A percentile compares a stretch with the other conserved stretches of the same genome.
These are phyloP conservation scores for Condylura cristata DNA, from an alignment of 2,113 vertebrate species.

Conservation along the genomic window DNA sequence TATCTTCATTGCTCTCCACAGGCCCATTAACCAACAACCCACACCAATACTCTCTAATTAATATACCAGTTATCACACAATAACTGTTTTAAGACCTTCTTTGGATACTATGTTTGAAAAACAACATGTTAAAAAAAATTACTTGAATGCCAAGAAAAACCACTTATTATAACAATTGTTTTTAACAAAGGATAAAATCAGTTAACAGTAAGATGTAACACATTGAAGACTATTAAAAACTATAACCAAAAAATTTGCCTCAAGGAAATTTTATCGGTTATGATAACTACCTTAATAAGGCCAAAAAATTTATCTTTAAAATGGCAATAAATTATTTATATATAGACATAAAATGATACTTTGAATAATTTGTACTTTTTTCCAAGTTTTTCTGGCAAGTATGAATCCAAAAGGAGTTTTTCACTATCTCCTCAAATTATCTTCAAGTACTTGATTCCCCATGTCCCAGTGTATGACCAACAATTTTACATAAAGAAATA, in stretches of 20 bases:
- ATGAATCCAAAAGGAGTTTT: not conserved
- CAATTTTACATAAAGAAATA: not conserved
- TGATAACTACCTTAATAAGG: not conserved
- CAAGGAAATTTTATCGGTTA: constrained; percentile 33
- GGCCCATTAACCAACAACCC: not conserved
- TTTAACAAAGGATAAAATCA: constrained; percentile 71
- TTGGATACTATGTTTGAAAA: not conserved
- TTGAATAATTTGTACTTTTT: not conserved
- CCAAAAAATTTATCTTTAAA: constrained; percentile 58
- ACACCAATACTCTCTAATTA: not conserved
- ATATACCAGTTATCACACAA: not conserved
- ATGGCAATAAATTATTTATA: constrained; percentile 26
- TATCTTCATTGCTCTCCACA: not conserved
- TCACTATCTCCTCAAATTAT: constrained; percentile 25
- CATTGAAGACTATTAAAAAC: not conserved
- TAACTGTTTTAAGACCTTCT: not conserved
- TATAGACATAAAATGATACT: not conserved
- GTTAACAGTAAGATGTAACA: constrained; percentile 55
- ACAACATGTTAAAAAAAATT: constrained; percentile 25
- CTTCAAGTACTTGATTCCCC: not conserved
- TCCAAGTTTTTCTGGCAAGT: constrained; percentile 1
- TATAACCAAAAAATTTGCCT: not conserved
- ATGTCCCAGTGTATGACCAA: not conserved
- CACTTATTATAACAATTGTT: not conserved
- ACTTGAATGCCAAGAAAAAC: not conserved